Base-by-base conservation (phyloP, 2,888 invertebrate species). In the Limnephilus rhombicus region DNA sequence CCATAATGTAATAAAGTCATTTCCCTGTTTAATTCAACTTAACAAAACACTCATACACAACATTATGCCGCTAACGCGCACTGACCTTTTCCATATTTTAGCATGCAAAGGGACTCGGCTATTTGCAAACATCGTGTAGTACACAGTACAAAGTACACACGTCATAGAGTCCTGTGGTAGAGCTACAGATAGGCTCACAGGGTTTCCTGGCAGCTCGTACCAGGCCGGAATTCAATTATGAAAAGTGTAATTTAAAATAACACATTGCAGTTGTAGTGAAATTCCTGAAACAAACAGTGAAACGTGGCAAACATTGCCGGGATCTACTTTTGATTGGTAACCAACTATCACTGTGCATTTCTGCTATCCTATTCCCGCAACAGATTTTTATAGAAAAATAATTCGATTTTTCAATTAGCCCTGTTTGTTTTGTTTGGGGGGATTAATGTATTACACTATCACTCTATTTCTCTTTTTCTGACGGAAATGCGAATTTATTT, bases 161-260 rank as follows among this genome's bases (percentile, higher is more conserved):
- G 24, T 68, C 68, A 68, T 68, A 68, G 68, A 68, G 68, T 68
- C 68, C 68, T 68, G 68, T n/a, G n/a, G 24, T 68, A 68, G 2
- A 9, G 68, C 24, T 68, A 68, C 7, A 9, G 68, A n/a, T 68
- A 68, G 68, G 68, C 68, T 18, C 68, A 68, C 68, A 68, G 68
- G 2, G 68, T n/a, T 68, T 24, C 68, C 68, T 2, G 68, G 12
- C 89, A 88, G n/a, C 34, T 31, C 68, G 89, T 37, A 49, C 81
- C 82, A 49, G 81, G 68, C 68, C 87, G 34, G 86, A 92, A 92
- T 91, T 91, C 91, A 92, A 92, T 92, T 92, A 92, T 91, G 91
- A 92, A 90, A 91, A 87, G 91, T 90, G 87, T 92, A 80, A 91
- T 92, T 92, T 90, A 90, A 90, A 90, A 90, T 82, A 87, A 92